phyloP scores from a whole-genome alignment of 2,113 vertebrate genomes.

The Lasiurus borealis region DNA sequence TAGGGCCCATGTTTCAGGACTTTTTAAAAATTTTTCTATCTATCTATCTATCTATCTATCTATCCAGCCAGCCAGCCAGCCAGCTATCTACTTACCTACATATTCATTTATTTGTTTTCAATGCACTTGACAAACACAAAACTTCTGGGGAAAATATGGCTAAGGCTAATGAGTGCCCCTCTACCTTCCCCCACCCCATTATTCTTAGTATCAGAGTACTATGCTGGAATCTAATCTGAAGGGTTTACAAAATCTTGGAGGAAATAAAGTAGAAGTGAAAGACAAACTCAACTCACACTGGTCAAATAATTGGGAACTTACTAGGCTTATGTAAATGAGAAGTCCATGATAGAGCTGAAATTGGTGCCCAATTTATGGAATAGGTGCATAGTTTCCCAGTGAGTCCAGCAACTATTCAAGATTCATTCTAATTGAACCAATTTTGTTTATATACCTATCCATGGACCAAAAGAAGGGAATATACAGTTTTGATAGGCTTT shows the following conservation, averaged over 20 bases:
- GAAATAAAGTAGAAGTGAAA: not conserved
- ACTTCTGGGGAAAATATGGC: not conserved
- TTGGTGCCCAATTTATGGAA: not conserved
- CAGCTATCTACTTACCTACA: not conserved
- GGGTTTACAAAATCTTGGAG: not conserved
- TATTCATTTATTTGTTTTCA: not conserved
- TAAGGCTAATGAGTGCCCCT: not conserved
- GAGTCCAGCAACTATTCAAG: not conserved
- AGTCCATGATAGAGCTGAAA: not conserved
- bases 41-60: not conserved
- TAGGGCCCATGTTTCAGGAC: not conserved
- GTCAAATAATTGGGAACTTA: not conserved
- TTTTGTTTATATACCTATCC: not conserved
- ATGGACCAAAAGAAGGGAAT: not conserved
- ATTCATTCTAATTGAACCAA: not conserved
- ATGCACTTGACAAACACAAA: not conserved
- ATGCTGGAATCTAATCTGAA: not conserved
- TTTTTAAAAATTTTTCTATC: not conserved
- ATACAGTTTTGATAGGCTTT: not conserved
- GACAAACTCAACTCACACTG: conserved; percentile 1
- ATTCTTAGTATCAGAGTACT: not conserved
- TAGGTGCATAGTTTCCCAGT: not conserved
- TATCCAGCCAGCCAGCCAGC: not conserved
- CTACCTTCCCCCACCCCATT: not conserved
- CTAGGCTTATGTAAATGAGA: not conserved